Conservation (phyloP, 2,797 vertebrate species). For the Melanotaenia nigrans region DNA sequence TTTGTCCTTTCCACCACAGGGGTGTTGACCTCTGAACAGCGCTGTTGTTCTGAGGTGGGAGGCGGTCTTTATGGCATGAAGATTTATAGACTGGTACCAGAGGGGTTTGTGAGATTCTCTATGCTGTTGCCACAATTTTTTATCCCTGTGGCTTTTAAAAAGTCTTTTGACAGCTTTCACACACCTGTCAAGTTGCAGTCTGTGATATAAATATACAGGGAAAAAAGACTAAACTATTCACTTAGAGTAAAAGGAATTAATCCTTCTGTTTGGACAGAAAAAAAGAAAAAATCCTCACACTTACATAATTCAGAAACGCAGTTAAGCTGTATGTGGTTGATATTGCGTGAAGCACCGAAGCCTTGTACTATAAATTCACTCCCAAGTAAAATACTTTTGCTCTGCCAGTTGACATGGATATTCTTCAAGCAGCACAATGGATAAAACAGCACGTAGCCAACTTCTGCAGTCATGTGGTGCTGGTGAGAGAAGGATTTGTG, state of each 20-base stretch:
- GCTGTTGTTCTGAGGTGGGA: constrained; percentile 51
- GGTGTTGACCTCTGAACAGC: constrained; percentile 52
- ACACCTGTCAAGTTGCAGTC: constrained; percentile 48
- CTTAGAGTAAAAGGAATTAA: constrained; percentile 36
- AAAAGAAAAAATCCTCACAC: neutral
- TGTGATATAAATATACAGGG: constrained; percentile 32
- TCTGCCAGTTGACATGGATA: constrained; percentile 34
- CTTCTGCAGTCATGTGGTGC: constrained; percentile 23
- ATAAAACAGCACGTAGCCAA: constrained; percentile 42
- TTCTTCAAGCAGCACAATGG: constrained; percentile 26
- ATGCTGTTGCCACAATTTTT: constrained; percentile 36
- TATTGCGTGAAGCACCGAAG: constrained; percentile 25
- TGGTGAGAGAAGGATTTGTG: constrained; percentile 52
- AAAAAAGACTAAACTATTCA: constrained; percentile 41
- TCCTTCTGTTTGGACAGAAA: constrained; percentile 27
- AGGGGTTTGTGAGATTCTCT: constrained; percentile 48
- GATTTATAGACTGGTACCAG: constrained; percentile 53
- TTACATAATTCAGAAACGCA: constrained; percentile 9
- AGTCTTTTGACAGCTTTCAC: constrained; percentile 48
- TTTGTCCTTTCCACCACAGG: constrained; percentile 66
- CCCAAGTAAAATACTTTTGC: constrained; percentile 34
- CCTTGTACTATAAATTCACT: constrained; percentile 20
- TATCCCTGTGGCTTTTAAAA: constrained; percentile 50
- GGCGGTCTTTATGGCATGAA: constrained; percentile 63
- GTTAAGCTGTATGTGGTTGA: constrained; percentile 36